These are phyloP conservation scores for Pitangus sulphuratus DNA, from an alignment of 2,797 vertebrate species.

Conservation along the genomic window DNA sequence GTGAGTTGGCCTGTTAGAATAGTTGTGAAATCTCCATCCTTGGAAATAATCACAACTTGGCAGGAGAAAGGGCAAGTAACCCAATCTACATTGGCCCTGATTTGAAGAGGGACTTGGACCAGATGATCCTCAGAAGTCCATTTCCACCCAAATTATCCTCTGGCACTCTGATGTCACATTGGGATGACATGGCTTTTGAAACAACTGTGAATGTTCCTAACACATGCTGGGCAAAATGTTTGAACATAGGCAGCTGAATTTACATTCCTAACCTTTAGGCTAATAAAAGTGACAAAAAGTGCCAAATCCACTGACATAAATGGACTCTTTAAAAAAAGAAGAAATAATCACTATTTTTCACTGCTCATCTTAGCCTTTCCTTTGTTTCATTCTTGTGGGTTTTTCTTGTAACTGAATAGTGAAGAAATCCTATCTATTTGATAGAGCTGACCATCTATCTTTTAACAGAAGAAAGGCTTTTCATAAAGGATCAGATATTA, in stretches of 20 bases:
- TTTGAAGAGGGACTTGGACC: not conserved
- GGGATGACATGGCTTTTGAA: not conserved
- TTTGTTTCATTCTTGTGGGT: not conserved
- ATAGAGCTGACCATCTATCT: not conserved
- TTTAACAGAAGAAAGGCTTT: not conserved
- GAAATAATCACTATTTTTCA: not conserved
- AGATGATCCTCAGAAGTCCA: not conserved
- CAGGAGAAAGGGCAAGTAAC: not conserved
- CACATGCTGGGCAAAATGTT: not conserved
- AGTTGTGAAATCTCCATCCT: not conserved
- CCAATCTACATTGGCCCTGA: not conserved
- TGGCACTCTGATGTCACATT: not conserved
- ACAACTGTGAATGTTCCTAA: not conserved
- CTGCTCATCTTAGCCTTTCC: not conserved
- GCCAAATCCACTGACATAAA: not conserved
- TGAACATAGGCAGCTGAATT: not conserved
- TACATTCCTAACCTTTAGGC: not conserved
- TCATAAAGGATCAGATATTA: not conserved
- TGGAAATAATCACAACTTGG: not conserved
- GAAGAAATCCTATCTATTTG: not conserved
- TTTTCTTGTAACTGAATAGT: not conserved
- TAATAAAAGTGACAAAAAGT: not conserved
- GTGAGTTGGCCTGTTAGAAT: not conserved
- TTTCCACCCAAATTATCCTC: not conserved
- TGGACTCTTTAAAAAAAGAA: not conserved